Base-by-base conservation (phyloP, 1,140 invertebrate genomes). In the Meloidogyne chitwoodi region DNA sequence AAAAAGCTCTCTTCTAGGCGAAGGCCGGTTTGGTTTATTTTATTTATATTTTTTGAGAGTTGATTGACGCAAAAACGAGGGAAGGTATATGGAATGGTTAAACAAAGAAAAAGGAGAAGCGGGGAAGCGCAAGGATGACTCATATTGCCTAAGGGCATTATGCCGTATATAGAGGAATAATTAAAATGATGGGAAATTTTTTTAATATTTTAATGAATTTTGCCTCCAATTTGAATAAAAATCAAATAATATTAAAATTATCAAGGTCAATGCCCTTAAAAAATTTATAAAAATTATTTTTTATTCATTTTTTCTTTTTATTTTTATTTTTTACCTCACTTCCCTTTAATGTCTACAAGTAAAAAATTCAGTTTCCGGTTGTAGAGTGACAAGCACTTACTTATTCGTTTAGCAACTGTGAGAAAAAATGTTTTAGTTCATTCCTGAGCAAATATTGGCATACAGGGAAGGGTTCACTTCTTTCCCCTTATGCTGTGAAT, bases 391-490 rank as follows among this genome's bases (percentile, higher is more conserved):
- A 67, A 41, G 65, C 65, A 41, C 65, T 61, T 63, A 73, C 70
- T 73, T 73, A 73, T 73, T 63, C 70, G 38, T n/a, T 73, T 73
- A 73, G 34, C n/a, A 31, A 19, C 48, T 56, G 48, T 56, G 48
- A 14, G 48, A 56, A 56, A 56, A 56, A 56, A 56, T 56, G n/a
- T 56, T 56, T 56, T 56, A 56, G 48, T 56, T 56, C 19, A n/a
- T 56, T 56, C 48, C 48, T 56, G 48, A 56, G 12, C 48, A 56
- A 56, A 56, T 56, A 56, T 56, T 56, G 48, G 48, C 14, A 56
- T 56, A 31, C 10, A 38, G 34, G 41, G 34, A 62, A 71, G 44
- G 69, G 34, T 34, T 56, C 48, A n/a, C 19, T 22, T 56, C n/a
- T 27, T 16, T 11, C 29, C 19, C 22, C 27, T 56, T 16, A 12